phyloP scores from a whole-genome alignment of 35 echinoderm and acorn worm species.

The Apostichopus japonicus region DNA sequence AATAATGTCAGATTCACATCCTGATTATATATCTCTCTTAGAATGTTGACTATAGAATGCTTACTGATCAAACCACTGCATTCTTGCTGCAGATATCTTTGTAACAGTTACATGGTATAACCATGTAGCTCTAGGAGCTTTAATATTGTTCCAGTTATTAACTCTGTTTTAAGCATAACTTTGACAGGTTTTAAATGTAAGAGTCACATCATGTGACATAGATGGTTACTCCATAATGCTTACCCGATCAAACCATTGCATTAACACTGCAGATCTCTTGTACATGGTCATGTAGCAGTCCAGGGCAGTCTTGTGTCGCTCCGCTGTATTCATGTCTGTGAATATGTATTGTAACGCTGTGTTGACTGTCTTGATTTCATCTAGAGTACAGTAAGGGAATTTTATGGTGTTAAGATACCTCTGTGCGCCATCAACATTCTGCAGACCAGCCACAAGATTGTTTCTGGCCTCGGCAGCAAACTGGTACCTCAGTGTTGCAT shows the following conservation, averaged over 20 bases:
- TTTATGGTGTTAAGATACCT: constrained; percentile 89
- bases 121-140: no score
- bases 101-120: no score
- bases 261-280: constrained; percentile 75
- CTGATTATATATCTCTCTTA: no score
- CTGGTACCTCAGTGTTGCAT: constrained; percentile 64
- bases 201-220: background rate
- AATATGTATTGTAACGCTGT: constrained; percentile 81
- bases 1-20: no score
- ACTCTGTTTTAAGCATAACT: background rate
- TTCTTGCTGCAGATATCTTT: no score
- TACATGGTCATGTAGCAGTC: constrained; percentile 83
- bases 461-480: constrained; percentile 90
- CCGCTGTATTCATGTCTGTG: constrained; percentile 77
- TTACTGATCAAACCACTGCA: no score
- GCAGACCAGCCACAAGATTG: constrained; percentile 86
- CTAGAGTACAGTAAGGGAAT: constrained; percentile 91
- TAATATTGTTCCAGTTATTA: background rate
- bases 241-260: constrained; percentile 99
- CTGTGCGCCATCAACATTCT: constrained; percentile 87
- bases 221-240: constrained; percentile 5
- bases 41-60: no score
- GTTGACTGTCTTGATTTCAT: constrained; percentile 78
- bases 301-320: constrained; percentile 90
- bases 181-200: background rate